phyloP scores from a whole-genome alignment of 2,113 vertebrate genomes.

The Callorhinus ursinus region DNA sequence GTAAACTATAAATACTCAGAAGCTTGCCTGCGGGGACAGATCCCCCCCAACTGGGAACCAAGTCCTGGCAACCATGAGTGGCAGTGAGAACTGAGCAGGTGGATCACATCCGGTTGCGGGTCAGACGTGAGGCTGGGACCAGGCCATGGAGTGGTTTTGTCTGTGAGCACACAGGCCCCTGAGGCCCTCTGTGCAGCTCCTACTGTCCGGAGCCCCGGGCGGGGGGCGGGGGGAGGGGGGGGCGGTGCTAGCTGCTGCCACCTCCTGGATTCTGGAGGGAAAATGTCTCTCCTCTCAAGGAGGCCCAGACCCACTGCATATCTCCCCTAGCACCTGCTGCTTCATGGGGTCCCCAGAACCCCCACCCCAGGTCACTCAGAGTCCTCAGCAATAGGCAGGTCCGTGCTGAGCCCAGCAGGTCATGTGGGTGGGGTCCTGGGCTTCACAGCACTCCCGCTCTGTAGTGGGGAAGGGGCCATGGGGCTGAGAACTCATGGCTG shows the following conservation, averaged over 20 bases:
- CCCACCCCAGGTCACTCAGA: background rate
- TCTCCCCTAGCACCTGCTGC: background rate
- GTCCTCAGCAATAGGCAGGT: background rate
- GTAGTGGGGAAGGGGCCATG: background rate
- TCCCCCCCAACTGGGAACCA: background rate
- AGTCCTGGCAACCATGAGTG: background rate
- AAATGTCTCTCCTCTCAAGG: background rate
- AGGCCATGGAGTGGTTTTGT: background rate
- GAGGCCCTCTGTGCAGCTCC: background rate
- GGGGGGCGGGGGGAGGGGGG: rapidly evolving
- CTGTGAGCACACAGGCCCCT: background rate
- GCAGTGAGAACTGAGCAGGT: background rate
- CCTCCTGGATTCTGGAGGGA: background rate
- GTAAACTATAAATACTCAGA: too few relatives aligned
- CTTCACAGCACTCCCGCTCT: background rate
- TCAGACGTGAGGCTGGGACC: background rate
- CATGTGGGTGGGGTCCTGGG: background rate
- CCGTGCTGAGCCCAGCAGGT: background rate
- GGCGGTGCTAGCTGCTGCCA: background rate
- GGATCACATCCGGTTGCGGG: too few relatives aligned
- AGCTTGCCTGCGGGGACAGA: background rate
- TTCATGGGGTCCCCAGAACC: background rate
- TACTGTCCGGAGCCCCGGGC: background rate
- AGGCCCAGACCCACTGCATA: background rate
- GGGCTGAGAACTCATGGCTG: background rate